phyloP scores from a whole-genome alignment of 1,140 invertebrate genomes.

The Pseudoatta argentina region DNA sequence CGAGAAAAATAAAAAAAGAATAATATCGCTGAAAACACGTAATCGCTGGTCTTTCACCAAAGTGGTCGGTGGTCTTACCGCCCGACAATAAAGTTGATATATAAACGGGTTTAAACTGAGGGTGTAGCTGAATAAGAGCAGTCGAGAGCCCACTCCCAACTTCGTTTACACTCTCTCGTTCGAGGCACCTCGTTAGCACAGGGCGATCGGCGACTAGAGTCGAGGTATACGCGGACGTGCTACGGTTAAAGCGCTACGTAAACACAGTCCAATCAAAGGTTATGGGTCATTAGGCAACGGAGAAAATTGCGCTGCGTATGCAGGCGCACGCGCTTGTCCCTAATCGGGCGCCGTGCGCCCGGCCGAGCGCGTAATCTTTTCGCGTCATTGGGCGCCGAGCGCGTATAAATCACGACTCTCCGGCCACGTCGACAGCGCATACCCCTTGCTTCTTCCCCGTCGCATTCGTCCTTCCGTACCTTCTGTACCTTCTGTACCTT shows the following conservation, averaged over 20 bases:
- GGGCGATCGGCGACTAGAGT: conserved; percentile 8
- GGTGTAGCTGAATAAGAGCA: conserved; percentile 18
- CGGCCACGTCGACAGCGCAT: conserved; percentile 68
- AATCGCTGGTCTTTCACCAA: conserved; percentile 39
- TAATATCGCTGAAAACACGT: not conserved
- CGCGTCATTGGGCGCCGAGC: conserved; percentile 82
- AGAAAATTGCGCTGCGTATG: conserved; percentile 84
- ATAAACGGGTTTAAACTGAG: conserved; percentile 35
- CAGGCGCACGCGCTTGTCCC: conserved; percentile 68
- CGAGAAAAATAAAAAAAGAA: not conserved
- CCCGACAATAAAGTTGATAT: conserved; percentile 68
- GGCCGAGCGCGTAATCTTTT: conserved; percentile 82
- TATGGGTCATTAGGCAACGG: conserved; percentile 84
- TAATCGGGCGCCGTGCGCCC: conserved; percentile 70
- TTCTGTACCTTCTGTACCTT: not conserved
- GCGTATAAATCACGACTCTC: conserved; percentile 79
- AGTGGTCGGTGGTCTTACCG: conserved; percentile 54
- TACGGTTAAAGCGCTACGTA: conserved; percentile 78
- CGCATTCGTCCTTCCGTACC: not conserved
- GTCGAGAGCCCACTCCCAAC: not conserved
- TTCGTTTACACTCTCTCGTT: conserved; percentile 33
- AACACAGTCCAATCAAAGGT: conserved; percentile 84
- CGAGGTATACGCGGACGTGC: conserved; percentile 9
- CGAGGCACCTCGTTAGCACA: conserved; percentile 62
- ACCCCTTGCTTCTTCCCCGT: not conserved